A percentile compares a stretch with the other conserved stretches of the same genome.
phyloP scores from a whole-genome alignment of 2,113 vertebrate species.

The Lycocorax pyrrhopterus region DNA sequence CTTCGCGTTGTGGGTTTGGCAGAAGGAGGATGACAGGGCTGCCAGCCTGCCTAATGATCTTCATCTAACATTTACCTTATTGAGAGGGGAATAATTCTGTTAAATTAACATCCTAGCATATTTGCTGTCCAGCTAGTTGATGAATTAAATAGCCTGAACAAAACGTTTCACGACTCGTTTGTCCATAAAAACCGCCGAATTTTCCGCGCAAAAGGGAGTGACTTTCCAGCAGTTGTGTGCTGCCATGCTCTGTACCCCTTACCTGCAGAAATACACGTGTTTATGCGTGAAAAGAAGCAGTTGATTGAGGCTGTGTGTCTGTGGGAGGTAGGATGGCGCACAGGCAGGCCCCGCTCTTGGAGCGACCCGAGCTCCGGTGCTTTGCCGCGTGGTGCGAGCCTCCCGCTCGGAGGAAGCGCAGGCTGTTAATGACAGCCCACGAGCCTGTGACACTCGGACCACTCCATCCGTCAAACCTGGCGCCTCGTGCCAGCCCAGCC shows the following conservation, averaged over 20 bases:
- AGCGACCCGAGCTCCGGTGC: fast-evolving
- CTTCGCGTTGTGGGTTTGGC: not conserved
- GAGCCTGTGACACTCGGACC: conserved; percentile 54
- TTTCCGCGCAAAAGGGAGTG: not conserved
- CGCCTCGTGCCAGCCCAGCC: conserved; percentile 75
- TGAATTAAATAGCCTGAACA: conserved; percentile 54
- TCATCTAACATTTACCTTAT: conserved; percentile 39
- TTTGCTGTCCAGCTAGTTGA: conserved; percentile 57
- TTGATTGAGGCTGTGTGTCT: not conserved
- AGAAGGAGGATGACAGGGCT: conserved; percentile 39
- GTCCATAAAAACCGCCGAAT: not conserved
- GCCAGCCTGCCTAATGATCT: conserved; percentile 56
- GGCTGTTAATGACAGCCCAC: conserved; percentile 45
- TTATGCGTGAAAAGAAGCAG: not conserved
- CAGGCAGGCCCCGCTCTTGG: not conserved
- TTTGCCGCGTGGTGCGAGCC: not conserved
- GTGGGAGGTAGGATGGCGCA: not conserved
- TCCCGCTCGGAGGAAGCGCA: not conserved
- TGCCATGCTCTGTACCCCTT: not conserved
- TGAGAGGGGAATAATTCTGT: conserved; percentile 48
- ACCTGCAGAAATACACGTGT: fast-evolving
- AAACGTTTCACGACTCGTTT: conserved; percentile 44
- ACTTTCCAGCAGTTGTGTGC: not conserved
- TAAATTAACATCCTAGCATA: conserved; percentile 55
- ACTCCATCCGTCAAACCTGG: conserved; percentile 74